Conservation (phyloP, 2,888 invertebrate species). For the Crepidodera aurea region DNA sequence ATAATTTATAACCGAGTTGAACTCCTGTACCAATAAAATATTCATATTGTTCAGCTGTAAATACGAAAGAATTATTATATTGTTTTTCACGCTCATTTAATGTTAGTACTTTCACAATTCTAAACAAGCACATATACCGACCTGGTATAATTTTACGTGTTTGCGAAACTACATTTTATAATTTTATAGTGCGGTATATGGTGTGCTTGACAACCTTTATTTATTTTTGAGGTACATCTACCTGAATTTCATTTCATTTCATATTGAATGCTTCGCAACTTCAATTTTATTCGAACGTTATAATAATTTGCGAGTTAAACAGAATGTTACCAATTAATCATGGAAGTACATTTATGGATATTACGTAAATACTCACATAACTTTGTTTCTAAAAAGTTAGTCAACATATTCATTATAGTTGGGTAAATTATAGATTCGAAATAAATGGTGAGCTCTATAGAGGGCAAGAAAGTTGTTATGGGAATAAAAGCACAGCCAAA, state of each 20-base stretch:
- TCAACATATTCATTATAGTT: no score
- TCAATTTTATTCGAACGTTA: background rate
- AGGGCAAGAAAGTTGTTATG: no score
- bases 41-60: slow-evolving; percentile 3
- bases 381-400: no score
- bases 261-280: background rate
- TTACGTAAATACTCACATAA: no score
- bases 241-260: slow-evolving; percentile 1
- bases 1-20: background rate
- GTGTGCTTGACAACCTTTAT: slow-evolving; percentile 9
- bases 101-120: slow-evolving; percentile 3
- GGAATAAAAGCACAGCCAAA: no score
- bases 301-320: background rate
- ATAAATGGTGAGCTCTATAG: no score
- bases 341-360: no score
- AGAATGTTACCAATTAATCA: no score
- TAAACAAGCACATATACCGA: slow-evolving; percentile 9
- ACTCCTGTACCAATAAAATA: slow-evolving; percentile 1
- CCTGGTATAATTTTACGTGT: slow-evolving; percentile 6
- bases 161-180: slow-evolving; percentile 7
- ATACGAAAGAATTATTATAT: slow-evolving; percentile 8
- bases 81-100: slow-evolving; percentile 9
- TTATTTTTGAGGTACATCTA: slow-evolving; percentile 2
- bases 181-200: slow-evolving; percentile 8
- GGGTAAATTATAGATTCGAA: no score